These are phyloP conservation scores for Seriola aureovittata DNA, from an alignment of 2,113 vertebrate species.

Conservation along the genomic window DNA sequence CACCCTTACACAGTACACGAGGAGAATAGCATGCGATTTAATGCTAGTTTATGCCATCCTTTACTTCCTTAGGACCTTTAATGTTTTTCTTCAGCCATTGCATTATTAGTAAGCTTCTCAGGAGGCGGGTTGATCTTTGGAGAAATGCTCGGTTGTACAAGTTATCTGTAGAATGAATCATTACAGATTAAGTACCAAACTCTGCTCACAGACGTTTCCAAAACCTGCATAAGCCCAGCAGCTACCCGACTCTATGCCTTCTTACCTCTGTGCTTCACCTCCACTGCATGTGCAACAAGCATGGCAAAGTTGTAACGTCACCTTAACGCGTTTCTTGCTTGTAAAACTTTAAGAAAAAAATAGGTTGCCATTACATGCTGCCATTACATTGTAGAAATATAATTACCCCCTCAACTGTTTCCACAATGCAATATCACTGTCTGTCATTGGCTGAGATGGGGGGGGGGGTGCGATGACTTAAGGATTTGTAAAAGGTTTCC, in stretches of 20 bases:
- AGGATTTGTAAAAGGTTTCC: slow-evolving; percentile 75
- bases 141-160: slow-evolving; percentile 26
- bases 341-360: slow-evolving; percentile 46
- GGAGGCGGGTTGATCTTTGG: slow-evolving; percentile 36
- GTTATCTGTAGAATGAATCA: slow-evolving; percentile 42
- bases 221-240: slow-evolving; percentile 47
- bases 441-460: slow-evolving; percentile 63
- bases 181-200: slow-evolving; percentile 55
- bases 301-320: slow-evolving; percentile 74
- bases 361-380: slow-evolving; percentile 74
- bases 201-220: slow-evolving; percentile 37
- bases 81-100: slow-evolving; percentile 48
- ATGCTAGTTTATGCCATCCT: slow-evolving; percentile 65
- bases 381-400: slow-evolving; percentile 69
- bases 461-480: slow-evolving; percentile 54
- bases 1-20: slow-evolving; percentile 48
- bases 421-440: slow-evolving; percentile 78
- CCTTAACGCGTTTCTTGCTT: slow-evolving; percentile 68
- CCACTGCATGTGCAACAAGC: slow-evolving; percentile 79
- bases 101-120: slow-evolving; percentile 44
- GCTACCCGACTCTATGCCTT: slow-evolving; percentile 62
- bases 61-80: slow-evolving; percentile 60
- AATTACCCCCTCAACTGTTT: slow-evolving; percentile 63
- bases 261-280: slow-evolving; percentile 73
- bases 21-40: slow-evolving; percentile 64